These are phyloP conservation scores for Isotomurus palustris DNA, from an alignment of 2,888 invertebrate species.

Conservation along the genomic window DNA sequence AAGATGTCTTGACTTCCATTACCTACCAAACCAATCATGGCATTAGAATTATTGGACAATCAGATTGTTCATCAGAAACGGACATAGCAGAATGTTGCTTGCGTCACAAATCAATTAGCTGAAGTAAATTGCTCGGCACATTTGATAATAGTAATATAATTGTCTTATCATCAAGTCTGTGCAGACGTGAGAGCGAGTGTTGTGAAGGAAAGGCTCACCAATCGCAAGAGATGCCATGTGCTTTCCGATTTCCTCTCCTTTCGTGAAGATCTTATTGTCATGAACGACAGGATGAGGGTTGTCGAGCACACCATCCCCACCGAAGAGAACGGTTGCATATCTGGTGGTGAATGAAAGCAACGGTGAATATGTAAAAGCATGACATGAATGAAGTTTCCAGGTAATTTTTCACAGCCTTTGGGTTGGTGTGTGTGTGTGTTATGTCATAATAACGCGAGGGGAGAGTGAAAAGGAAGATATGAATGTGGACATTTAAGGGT, in stretches of 20 bases:
- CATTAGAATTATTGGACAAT: too few species aligned
- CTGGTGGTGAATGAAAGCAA: slow-evolving; percentile 53
- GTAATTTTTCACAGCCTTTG: not conserved
- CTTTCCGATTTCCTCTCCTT: slow-evolving; percentile 57
- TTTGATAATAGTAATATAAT: too few species aligned
- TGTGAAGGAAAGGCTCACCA: slow-evolving; percentile 53
- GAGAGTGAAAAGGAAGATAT: too few species aligned
- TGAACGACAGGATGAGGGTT: slow-evolving; percentile 68
- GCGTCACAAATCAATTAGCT: too few species aligned
- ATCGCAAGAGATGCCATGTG: slow-evolving; percentile 67
- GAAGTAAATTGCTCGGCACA: too few species aligned
- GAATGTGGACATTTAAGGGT: not conserved
- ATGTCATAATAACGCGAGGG: too few species aligned
- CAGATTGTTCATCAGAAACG: too few species aligned
- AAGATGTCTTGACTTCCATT: slow-evolving; percentile 66
- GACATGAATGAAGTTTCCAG: slow-evolving; percentile 15
- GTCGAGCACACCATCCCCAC: slow-evolving; percentile 69
- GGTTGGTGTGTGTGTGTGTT: too few species aligned
- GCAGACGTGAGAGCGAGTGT: too few species aligned
- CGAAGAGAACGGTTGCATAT: slow-evolving; percentile 77
- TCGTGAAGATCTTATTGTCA: slow-evolving; percentile 65
- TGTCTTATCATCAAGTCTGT: too few species aligned
- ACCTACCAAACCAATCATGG: slow-evolving; percentile 49
- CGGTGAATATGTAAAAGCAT: slow-evolving; percentile 19
- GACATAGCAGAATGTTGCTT: too few species aligned